Evolutionary conservation across 2,888 invertebrate species (phyloP).

Genomic region (Agonopterix arenella): DNA sequence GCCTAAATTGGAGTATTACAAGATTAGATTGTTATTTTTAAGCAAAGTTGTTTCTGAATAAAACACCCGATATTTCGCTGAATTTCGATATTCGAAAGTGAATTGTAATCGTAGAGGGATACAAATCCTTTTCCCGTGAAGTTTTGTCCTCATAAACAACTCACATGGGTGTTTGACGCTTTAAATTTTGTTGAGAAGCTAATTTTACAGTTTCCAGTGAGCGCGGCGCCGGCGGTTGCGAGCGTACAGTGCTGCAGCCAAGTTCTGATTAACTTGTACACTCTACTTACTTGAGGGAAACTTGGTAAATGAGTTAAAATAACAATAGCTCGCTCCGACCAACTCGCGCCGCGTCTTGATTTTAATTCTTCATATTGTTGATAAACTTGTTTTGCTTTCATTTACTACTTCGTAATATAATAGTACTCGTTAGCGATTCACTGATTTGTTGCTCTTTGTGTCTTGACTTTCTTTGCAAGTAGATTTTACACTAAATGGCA

Average conservation of each 20-base stretch:
- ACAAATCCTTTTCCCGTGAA: neutral
- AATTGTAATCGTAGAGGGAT: no score
- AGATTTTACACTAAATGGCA: no score
- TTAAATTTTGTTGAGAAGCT: neutral
- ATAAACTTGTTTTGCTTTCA: neutral
- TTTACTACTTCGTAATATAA: neutral
- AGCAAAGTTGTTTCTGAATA: no score
- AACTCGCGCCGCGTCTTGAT: neutral
- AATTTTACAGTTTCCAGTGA: neutral
- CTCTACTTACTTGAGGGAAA: neutral
- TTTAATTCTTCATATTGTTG: neutral
- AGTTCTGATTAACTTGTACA: conserved; percentile 1
- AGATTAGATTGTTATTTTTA: no score
- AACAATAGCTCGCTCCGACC: neutral
- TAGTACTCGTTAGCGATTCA: no score
- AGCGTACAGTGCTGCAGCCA: neutral
- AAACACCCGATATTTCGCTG: no score
- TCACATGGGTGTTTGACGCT: neutral
- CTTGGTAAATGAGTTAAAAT: neutral
- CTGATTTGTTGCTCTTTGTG: no score
- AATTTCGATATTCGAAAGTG: no score
- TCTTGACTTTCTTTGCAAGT: no score
- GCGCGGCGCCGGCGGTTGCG: neutral
- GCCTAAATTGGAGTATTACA: no score
- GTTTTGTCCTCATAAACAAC: neutral